These are phyloP conservation scores for Neogale vison DNA, from an alignment of 2,113 vertebrate species.

Conservation along the genomic window DNA sequence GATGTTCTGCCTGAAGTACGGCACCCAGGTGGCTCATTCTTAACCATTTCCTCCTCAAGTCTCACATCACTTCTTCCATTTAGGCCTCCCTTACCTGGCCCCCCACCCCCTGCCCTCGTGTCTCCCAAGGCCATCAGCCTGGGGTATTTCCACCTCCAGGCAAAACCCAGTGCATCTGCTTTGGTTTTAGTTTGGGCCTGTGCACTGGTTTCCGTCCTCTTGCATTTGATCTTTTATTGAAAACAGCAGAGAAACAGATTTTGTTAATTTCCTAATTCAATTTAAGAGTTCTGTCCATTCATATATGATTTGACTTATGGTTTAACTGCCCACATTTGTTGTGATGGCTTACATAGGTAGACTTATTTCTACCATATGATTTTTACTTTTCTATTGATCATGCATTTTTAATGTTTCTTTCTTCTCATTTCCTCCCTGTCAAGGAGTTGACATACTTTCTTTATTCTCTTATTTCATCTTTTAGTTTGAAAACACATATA, in stretches of 20 bases:
- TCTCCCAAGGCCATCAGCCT: not conserved
- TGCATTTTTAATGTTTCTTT: not conserved
- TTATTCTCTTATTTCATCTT: not conserved
- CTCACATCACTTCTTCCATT: not conserved
- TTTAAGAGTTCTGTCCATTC: not conserved
- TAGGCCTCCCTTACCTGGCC: not conserved
- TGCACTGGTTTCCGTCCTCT: not conserved
- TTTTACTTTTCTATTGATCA: not conserved
- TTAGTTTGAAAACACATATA: not conserved
- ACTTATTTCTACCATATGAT: not conserved
- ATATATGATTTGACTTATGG: not conserved
- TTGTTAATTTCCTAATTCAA: not conserved
- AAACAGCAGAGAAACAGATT: not conserved
- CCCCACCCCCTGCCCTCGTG: fast-evolving
- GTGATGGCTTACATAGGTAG: not conserved
- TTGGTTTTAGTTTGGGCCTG: not conserved
- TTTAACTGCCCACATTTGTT: fast-evolving
- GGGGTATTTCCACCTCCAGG: not conserved
- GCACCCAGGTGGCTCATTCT: no score
- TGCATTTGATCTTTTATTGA: not conserved
- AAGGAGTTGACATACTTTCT: not conserved
- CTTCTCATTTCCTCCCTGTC: not conserved
- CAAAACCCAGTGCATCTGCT: not conserved
- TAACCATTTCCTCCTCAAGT: not conserved
- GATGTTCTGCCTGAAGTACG: not conserved